Evolutionary conservation across 2,888 invertebrate species (phyloP).

Genomic region (Tetramorium bicarinatum): DNA sequence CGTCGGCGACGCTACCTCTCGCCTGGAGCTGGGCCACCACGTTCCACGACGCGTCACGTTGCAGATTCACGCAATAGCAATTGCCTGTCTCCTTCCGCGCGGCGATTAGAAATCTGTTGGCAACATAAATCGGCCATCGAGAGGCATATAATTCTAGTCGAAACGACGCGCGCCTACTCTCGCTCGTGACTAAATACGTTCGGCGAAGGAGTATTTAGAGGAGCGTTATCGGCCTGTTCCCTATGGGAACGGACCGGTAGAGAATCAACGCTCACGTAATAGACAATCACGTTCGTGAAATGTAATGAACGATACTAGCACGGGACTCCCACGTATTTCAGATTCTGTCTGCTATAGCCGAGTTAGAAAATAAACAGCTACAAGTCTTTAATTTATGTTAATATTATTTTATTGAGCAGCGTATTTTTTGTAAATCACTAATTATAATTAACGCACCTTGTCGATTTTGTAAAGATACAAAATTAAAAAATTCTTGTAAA

Average conservation of each 20-base stretch:
- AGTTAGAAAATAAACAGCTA: background rate
- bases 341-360: background rate
- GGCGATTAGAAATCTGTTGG: conserved; percentile 71
- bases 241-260: conserved; percentile 11
- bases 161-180: background rate
- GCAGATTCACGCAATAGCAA: conserved; percentile 78
- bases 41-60: conserved; percentile 59
- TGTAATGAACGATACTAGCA: background rate
- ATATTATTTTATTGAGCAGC: background rate
- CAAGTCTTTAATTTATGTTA: background rate
- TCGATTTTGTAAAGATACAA: background rate
- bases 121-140: conserved; percentile 34
- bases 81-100: conserved; percentile 75
- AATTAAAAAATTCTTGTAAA: background rate
- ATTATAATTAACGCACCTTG: background rate
- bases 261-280: conserved; percentile 24
- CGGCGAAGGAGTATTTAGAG: background rate
- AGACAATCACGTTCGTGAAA: background rate
- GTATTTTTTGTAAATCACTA: background rate
- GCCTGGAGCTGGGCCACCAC: conserved; percentile 70
- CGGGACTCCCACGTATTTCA: background rate
- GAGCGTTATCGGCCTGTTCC: background rate
- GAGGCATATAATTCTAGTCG: conserved; percentile 21
- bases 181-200: background rate
- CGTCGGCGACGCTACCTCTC: conserved; percentile 72